Evolutionary conservation across 2,888 invertebrate genomes (phyloP).

Genomic region (Drosophila dives): DNA sequence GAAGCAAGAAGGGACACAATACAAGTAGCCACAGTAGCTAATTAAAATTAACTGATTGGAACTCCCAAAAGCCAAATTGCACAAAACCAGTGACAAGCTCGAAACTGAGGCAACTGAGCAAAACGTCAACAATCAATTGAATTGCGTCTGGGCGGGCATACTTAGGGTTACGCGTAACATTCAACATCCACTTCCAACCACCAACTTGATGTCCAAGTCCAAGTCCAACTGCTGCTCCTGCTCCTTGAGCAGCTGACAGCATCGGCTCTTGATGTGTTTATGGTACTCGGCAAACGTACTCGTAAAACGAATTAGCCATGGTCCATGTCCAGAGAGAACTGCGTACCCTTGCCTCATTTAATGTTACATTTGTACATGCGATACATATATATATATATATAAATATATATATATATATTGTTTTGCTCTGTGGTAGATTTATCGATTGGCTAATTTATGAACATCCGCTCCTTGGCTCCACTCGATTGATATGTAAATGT

Average conservation of each 20-base stretch:
- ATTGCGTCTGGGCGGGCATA: slow-evolving; percentile 51
- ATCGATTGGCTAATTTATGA: slow-evolving; percentile 85
- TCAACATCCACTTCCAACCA: background rate
- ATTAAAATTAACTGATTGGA: slow-evolving; percentile 74
- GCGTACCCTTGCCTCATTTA: slow-evolving; percentile 55
- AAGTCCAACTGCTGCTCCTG: background rate
- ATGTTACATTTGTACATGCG: slow-evolving; percentile 57
- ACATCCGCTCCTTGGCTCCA: slow-evolving; percentile 76
- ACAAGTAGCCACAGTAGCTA: slow-evolving; percentile 49
- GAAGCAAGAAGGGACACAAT: background rate
- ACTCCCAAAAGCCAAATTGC: slow-evolving; percentile 77
- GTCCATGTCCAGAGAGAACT: slow-evolving; percentile 8
- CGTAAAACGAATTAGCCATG: slow-evolving; percentile 65
- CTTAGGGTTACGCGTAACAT: slow-evolving; percentile 32
- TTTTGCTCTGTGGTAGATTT: slow-evolving; percentile 66
- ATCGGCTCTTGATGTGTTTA: slow-evolving; percentile 76
- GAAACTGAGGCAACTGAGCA: slow-evolving; percentile 27
- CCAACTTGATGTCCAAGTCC: background rate
- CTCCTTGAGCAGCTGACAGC: slow-evolving; percentile 28
- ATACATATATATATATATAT: background rate
- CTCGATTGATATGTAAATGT: slow-evolving; percentile 82
- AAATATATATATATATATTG: slow-evolving; percentile 39
- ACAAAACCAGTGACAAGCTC: slow-evolving; percentile 40
- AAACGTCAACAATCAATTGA: slow-evolving; percentile 43
- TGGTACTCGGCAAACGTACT: slow-evolving; percentile 58